These are phyloP conservation scores for Polydesmus complanatus DNA, from an alignment of 2,888 invertebrate species.

Conservation along the genomic window DNA sequence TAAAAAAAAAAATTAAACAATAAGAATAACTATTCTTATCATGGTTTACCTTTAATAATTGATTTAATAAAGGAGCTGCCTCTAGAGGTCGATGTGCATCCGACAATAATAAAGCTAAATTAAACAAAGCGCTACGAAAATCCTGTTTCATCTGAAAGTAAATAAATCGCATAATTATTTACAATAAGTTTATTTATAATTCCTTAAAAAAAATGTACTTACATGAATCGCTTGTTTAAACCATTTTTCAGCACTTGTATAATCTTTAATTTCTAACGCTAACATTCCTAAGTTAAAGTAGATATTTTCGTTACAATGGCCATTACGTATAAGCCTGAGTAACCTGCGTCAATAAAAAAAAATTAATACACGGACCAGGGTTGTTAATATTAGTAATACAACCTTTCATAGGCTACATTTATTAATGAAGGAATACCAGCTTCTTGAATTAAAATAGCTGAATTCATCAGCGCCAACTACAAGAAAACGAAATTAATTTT, in stretches of 20 bases:
- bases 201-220: slow-evolving; percentile 6
- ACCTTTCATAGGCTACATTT: slow-evolving; percentile 41
- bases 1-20: neutral
- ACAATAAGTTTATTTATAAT: no score
- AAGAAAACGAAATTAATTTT: no score
- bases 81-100: slow-evolving; percentile 77
- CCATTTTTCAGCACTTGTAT: slow-evolving; percentile 75
- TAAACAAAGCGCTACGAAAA: slow-evolving; percentile 87
- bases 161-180: no score
- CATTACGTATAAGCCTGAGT: slow-evolving; percentile 61
- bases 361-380: neutral
- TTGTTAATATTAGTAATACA: slow-evolving; percentile 9
- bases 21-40: neutral
- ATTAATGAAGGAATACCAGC: slow-evolving; percentile 64
- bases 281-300: slow-evolving; percentile 94
- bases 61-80: slow-evolving; percentile 81
- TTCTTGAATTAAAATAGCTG: slow-evolving; percentile 86
- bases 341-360: slow-evolving; percentile 38
- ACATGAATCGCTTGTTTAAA: slow-evolving; percentile 62
- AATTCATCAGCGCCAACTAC: slow-evolving; percentile 77
- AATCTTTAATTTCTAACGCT: slow-evolving; percentile 87
- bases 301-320: slow-evolving; percentile 68
- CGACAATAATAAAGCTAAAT: slow-evolving; percentile 74
- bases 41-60: slow-evolving; percentile 47
- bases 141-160: slow-evolving; percentile 49